Percentiles rank a stretch among this genome's conserved stretches.
These are phyloP conservation scores for Carassius carassius DNA, from an alignment of 2,113 vertebrate genomes.

Conservation along the genomic window DNA sequence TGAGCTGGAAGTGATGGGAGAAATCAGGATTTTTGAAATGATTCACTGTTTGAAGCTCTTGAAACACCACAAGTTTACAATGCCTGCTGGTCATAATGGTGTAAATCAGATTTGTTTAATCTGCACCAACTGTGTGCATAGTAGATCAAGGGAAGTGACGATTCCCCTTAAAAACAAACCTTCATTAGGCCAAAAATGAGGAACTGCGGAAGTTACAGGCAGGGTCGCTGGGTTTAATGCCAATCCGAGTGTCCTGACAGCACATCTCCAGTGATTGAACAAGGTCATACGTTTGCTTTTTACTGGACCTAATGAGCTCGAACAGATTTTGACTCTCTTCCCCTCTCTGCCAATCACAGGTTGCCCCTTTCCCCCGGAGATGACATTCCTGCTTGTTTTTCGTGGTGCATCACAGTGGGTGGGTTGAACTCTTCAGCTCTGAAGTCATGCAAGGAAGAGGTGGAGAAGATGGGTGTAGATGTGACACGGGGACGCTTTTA, in stretches of 20 bases:
- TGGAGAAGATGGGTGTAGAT: conserved; percentile 48
- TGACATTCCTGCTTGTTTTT: conserved; percentile 43
- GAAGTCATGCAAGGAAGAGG: conserved; percentile 46
- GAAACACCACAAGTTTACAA: not conserved
- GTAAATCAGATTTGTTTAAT: conserved; percentile 76
- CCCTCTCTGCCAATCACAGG: conserved; percentile 25
- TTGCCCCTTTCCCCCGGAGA: conserved; percentile 22
- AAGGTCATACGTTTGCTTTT: conserved; percentile 61
- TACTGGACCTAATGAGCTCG: conserved; percentile 55
- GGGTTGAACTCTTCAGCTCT: conserved; percentile 47
- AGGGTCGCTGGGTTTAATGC: conserved; percentile 74
- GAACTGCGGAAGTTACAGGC: conserved; percentile 55
- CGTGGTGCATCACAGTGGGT: conserved; percentile 38
- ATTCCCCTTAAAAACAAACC: conserved; percentile 56
- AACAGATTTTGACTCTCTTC: conserved; percentile 57
- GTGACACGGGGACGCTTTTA: conserved; percentile 42
- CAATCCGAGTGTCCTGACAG: conserved; percentile 68
- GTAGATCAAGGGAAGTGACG: conserved; percentile 63
- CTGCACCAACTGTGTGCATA: conserved; percentile 69
- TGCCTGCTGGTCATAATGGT: not conserved
- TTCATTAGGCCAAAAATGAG: conserved; percentile 68
- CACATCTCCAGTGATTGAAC: conserved; percentile 69
- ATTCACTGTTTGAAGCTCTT: not conserved
- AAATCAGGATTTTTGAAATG: not conserved
- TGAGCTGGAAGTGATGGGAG: not conserved